Conservation (phyloP, 2,888 invertebrate genomes). For the Sturmia bella region DNA sequence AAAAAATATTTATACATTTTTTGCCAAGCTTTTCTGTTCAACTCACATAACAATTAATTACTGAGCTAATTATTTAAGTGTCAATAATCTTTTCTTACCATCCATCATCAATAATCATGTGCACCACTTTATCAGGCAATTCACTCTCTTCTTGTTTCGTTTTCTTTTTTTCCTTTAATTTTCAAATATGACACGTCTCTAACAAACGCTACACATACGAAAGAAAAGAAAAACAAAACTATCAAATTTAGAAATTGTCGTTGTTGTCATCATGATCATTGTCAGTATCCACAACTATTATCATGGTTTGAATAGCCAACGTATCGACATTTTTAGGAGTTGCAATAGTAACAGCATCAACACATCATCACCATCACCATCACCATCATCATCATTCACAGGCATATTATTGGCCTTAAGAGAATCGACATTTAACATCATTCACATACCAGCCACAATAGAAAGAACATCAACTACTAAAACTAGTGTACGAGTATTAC, state of each 20-base stretch:
- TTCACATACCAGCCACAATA: slow-evolving; percentile 48
- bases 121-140: slow-evolving; percentile 37
- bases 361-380: neutral
- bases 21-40: neutral
- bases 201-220: neutral
- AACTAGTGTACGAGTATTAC: slow-evolving; percentile 38
- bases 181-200: neutral
- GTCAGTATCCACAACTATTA: slow-evolving; percentile 43
- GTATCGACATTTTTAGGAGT: slow-evolving; percentile 36
- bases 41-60: slow-evolving; percentile 65
- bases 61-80: slow-evolving; percentile 70
- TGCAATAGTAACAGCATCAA: slow-evolving; percentile 25
- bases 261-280: slow-evolving; percentile 33
- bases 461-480: slow-evolving; percentile 31
- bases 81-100: slow-evolving; percentile 57
- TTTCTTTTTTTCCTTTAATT: neutral
- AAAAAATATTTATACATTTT: slow-evolving; percentile 21
- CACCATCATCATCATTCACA: slow-evolving; percentile 26
- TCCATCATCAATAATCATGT: slow-evolving; percentile 60
- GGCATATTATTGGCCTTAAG: slow-evolving; percentile 66
- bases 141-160: neutral
- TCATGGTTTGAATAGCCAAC: slow-evolving; percentile 48
- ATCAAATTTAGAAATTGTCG: slow-evolving; percentile 51
- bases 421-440: slow-evolving; percentile 66
- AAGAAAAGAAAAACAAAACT: slow-evolving; percentile 37